Evolutionary conservation across 2,797 vertebrate genomes (phyloP), one percentile per base, ranked within the genome.

Genomic region (Moxostoma hubbsi): DNA sequence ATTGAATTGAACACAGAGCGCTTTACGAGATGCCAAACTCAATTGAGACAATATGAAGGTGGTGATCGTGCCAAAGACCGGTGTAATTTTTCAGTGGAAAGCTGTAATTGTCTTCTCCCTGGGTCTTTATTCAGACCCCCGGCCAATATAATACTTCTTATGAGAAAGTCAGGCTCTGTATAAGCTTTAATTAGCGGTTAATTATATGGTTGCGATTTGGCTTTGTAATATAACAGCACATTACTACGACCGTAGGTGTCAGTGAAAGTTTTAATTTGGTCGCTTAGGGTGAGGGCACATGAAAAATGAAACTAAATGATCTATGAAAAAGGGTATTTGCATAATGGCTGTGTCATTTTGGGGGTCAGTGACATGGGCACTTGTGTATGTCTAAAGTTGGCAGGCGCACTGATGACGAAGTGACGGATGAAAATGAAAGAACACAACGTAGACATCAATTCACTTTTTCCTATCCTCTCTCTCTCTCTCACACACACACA

Each of bases 371-470:
- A 79, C 77, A 79, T n/a, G 61, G 13, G 67, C 57, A 63, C 68
- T 61, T 70, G 59, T 77, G 57, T 62, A 18, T 54, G 75, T 69
- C 75, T 54, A 61, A 45, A 18, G 57, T 16, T 77, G 75, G 63
- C 55, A 65, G 16, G n/a, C 8, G 12, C 18, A 12, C 18, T 58
- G 61, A 82, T 64, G 75, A 82, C 77, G 24, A 62, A 55, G 68
- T 61, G 49, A 71, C 50, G 16, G 15, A 51, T 64, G 75, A 77
- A 69, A 69, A 69, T 61, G 7, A 64, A 85, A 79, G 84, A 80
- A 86, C 63, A 77, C 43, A 80, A 74, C 80, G 85, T 66, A 66
- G 43, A 11, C 68, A 89, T 89, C 77, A 77, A 88, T 89, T 87
- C 71, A 73, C 57, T 57, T 80, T 63, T 72, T 85, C 67, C 81